phyloP scores from a whole-genome alignment of 2,113 vertebrate genomes.

The Nannobrachium achirus region DNA sequence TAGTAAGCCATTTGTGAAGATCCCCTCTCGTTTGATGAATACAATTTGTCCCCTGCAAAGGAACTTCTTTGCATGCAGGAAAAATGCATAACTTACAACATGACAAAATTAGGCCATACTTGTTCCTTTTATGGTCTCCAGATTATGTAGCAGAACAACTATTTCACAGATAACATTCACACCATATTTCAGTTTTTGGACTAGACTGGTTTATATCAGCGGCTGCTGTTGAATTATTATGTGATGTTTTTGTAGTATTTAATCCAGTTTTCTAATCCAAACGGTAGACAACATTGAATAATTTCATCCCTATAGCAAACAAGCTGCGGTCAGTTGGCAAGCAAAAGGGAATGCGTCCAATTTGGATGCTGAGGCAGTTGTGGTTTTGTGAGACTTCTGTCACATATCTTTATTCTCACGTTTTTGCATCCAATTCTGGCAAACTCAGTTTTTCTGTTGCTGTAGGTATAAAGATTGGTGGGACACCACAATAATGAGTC shows the following conservation, averaged over 20 bases:
- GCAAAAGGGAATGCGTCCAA: constrained; percentile 18
- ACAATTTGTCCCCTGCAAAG: background rate
- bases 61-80: background rate
- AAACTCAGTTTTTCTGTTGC: constrained; percentile 14
- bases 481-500: constrained; percentile 33
- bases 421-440: constrained; percentile 40
- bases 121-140: too few species aligned
- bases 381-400: constrained; percentile 52
- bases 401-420: constrained; percentile 43
- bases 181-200: background rate
- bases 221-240: background rate
- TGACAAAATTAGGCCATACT: background rate
- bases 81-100: background rate
- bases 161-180: too few species aligned
- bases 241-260: constrained; percentile 28
- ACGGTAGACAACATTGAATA: constrained; percentile 23
- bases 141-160: too few species aligned
- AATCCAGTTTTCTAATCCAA: constrained; percentile 11
- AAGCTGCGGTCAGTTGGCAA: constrained; percentile 41
- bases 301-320: background rate
- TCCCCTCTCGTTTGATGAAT: background rate
- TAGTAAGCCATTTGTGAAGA: background rate
- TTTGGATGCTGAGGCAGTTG: constrained; percentile 45
- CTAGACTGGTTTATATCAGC: background rate
- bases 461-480: constrained; percentile 29